Evolutionary conservation across 2,888 invertebrate genomes (phyloP), one percentile per base, ranked within the genome.

Genomic region (Hirtodrosophila histrioides): DNA sequence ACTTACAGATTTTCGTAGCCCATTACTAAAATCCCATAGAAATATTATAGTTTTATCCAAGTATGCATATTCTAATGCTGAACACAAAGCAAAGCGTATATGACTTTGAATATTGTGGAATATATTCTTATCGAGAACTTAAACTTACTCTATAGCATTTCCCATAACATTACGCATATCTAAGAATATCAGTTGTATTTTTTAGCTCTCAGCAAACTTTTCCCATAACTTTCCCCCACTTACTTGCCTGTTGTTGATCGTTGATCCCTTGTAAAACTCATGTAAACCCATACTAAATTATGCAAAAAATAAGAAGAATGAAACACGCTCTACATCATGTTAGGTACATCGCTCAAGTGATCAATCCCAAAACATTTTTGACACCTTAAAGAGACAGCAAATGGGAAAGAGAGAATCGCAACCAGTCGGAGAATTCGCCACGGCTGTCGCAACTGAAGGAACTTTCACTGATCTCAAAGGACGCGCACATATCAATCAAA

Each of bases 401-500:
- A 44, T 45, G 62, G 51, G 55, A 39, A 46, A 65, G 50, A 68
- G 48, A 62, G 54, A 57, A 58, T 53, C 40, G 63, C 75, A 77
- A 75, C 73, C 68, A 69, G 70, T 75, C 65, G 40, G 23, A 12
- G 45, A 74, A 88, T 87, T 87, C 76, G 87, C 75, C 23, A 79
- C 48, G 86, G 58, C 65, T 83, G 86, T 86, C 88, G 75, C 55
- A 56, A 61, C 37, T 31, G 23, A 45, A 36, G 64, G 35, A 62
- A 67, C 70, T 76, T 82, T 75, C 79, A 66, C 83, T 67, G 80
- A 86, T 86, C 79, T 57, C 65, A n/a, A 48, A 7, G 68, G 39
- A 63, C 65, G 31, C 49, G 70, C 79, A 73, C 86, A 74, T 81
- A 90, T 90, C 90, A 90, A 90, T 90, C 90, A 90, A 89, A 89